Percentiles rank a stretch among this genome's conserved stretches.
phyloP scores from a whole-genome alignment of 2,888 invertebrate genomes.

The Cheilosia vernalis region DNA sequence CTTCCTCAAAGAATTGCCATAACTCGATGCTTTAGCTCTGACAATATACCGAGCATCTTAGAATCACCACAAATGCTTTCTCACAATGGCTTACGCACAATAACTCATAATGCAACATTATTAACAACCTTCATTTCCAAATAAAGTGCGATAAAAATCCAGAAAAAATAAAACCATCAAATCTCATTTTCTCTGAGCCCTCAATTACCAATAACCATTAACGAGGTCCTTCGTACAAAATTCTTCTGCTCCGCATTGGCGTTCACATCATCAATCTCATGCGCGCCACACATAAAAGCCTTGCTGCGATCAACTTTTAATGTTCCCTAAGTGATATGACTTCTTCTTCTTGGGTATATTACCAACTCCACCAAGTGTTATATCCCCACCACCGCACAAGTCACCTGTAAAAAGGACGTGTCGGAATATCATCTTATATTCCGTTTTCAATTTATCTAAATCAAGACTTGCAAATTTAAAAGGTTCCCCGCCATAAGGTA shows the following conservation, averaged over 20 bases:
- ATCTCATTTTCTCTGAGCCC: background rate
- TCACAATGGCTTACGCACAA: no score
- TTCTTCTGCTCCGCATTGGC: slow-evolving; percentile 12
- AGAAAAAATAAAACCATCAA: slow-evolving; percentile 7
- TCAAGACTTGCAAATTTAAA: slow-evolving; percentile 77
- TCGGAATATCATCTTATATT: slow-evolving; percentile 68
- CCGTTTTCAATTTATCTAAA: slow-evolving; percentile 77
- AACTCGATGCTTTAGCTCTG: no score
- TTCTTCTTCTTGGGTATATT: slow-evolving; percentile 14
- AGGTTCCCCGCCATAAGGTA: slow-evolving; percentile 56
- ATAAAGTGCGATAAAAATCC: no score
- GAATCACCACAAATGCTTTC: no score
- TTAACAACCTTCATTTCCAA: no score
- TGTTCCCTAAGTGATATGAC: slow-evolving; percentile 67
- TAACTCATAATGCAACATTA: no score
- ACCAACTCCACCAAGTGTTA: slow-evolving; percentile 77
- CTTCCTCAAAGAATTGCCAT: no score
- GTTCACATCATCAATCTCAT: slow-evolving; percentile 51
- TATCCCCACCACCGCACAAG: slow-evolving; percentile 56
- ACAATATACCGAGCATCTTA: no score
- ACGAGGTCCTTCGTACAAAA: slow-evolving; percentile 39
- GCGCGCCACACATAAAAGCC: slow-evolving; percentile 41
- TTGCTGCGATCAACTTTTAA: slow-evolving; percentile 53
- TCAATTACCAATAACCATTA: slow-evolving; percentile 48
- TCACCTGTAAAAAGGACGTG: slow-evolving; percentile 66